A percentile compares a stretch with the other conserved stretches of the same genome.
These are phyloP conservation scores for Eutolmus rufibarbis DNA, from an alignment of 2,888 invertebrate species.

Conservation along the genomic window DNA sequence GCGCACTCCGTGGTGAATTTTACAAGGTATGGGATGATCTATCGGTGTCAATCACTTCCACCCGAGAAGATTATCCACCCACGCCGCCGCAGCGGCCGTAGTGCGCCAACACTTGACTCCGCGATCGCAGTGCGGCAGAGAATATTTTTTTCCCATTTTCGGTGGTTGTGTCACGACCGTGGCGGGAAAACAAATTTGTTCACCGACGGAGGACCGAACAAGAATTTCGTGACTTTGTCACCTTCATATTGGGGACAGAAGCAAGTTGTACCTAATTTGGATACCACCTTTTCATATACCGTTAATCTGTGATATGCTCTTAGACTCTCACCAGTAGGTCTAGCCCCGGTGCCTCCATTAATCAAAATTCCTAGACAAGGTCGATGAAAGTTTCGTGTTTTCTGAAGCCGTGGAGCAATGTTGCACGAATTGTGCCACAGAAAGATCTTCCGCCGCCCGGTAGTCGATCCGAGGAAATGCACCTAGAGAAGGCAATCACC, in stretches of 20 bases:
- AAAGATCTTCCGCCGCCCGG: neutral
- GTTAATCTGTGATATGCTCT: constrained; percentile 37
- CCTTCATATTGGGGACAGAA: constrained; percentile 34
- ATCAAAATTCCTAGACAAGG: constrained; percentile 34
- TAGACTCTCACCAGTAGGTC: constrained; percentile 37
- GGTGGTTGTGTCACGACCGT: constrained; percentile 35
- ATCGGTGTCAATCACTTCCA: constrained; percentile 23
- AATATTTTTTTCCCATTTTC: constrained; percentile 27
- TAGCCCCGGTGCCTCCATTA: constrained; percentile 5
- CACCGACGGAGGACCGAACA: constrained; percentile 40
- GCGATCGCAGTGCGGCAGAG: neutral
- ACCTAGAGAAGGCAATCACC: neutral
- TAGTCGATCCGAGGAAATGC: neutral
- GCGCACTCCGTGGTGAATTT: neutral
- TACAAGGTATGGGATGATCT: constrained; percentile 14
- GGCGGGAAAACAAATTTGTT: constrained; percentile 42
- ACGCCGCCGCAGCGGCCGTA: neutral
- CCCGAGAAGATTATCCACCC: constrained; percentile 30
- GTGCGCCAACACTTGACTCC: constrained; percentile 33
- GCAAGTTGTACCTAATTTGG: constrained; percentile 34
- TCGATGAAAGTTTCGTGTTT: constrained; percentile 34
- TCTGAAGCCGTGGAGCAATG: neutral
- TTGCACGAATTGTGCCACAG: constrained; percentile 31
- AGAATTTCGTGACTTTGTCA: constrained; percentile 45
- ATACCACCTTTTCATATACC: constrained; percentile 29